Evolutionary conservation across 2,888 invertebrate species (phyloP), one percentile per base, ranked within the genome.

Genomic region (Lymantria monacha): DNA sequence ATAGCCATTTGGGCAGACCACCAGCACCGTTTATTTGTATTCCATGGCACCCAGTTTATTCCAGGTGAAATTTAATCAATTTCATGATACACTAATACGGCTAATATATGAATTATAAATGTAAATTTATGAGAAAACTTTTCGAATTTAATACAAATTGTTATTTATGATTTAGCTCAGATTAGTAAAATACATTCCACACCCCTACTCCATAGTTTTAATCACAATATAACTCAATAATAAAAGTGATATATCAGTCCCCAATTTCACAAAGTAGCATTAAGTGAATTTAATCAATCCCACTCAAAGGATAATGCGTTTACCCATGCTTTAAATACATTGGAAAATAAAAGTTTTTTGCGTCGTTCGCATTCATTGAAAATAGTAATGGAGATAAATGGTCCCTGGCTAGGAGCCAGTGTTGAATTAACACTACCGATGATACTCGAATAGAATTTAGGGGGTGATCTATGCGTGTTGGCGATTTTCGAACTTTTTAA

Each of bases 301-400:
- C 44, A 11, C 37, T 40, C 41, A 48, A 30, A 40, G 38, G 30
- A 42, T 59, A 57, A 67, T 61, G 46, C 48, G 63, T 81, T 85
- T 78, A 81, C 79, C 58, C 61, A 61, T 64, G 73, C 79, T 86
- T 85, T 81, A 83, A 85, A 83, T 79, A 82, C 81, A 83, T 85
- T 79, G 81, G 14, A 71, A 74, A 75, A 81, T 83, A 78, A 81
- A n/a, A 77, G 77, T 84, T 87, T 85, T 88, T 88, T 85, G 79
- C 79, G 73, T 76, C 73, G 66, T 72, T 73, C 73, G 73, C 76
- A 74, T 80, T 81, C 83, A 82, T 83, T 82, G 79, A 74, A 79
- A 76, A 72, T 76, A 77, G 74, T 88, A 89, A 88, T 87, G 79
- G 85, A 79, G 85, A 88, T 82, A 78, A 79, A 88, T 86, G 71